Evolutionary conservation across 1,140 invertebrate genomes (phyloP).

Genomic region (Hyles euphorbiae): DNA sequence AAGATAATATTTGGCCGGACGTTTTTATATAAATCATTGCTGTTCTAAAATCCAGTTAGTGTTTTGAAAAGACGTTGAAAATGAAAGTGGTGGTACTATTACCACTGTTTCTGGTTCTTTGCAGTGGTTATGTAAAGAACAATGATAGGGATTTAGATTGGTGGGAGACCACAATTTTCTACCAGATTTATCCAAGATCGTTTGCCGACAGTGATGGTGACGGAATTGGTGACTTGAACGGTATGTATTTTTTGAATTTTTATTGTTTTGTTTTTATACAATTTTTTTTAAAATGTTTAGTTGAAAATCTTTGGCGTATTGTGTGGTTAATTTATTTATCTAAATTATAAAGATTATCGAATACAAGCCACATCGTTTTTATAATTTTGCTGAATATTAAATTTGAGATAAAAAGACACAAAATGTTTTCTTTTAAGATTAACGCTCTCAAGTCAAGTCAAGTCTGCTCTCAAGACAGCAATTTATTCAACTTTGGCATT

Average conservation of each 20-base stretch:
- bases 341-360: too few species aligned
- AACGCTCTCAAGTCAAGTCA: too few species aligned
- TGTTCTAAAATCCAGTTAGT: not conserved
- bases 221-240: conserved; percentile 85
- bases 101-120: conserved; percentile 31
- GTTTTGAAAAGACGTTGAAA: conserved; percentile 5
- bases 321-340: too few species aligned
- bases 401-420: conserved; percentile 1
- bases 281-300: not conserved
- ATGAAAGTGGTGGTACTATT: conserved; percentile 42
- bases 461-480: too few species aligned
- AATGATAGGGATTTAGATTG: conserved; percentile 74
- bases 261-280: not conserved
- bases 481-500: too few species aligned
- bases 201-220: conserved; percentile 84
- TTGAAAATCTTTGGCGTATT: not conserved
- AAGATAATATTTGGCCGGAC: not conserved
- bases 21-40: conserved; percentile 14
- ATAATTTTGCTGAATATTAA: conserved; percentile 1
- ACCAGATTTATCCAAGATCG: conserved; percentile 87
- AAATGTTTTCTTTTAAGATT: too few species aligned
- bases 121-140: conserved; percentile 31
- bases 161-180: conserved; percentile 85
- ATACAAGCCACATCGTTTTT: too few species aligned
- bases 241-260: conserved; percentile 49